Evolutionary conservation across 2,113 vertebrate species (phyloP), one percentile per base, ranked within the genome.

Genomic region (Odocoileus hemionus): DNA sequence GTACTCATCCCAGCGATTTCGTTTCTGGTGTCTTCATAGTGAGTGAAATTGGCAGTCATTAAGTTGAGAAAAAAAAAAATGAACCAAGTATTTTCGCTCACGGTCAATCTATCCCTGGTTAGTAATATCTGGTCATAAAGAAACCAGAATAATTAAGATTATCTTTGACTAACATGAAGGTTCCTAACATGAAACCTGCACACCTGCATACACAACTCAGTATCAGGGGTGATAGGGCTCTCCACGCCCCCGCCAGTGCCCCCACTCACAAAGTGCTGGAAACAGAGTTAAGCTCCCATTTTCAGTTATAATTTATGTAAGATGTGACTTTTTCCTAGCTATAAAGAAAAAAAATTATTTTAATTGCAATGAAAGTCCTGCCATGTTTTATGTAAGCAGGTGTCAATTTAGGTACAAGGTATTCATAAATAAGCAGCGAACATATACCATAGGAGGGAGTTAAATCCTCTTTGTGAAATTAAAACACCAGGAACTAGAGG

Each of bases 281-380:
- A 87, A 74, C 1, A 94, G 25, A 84, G 16, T 50, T 84, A 85
- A 86, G 70, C 10, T 70, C 95, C 57, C 52, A 61, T 76, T 92
- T 91, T 92, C n/a, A 94, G 28, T 82, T 67, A 80, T 89, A 96
- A 90, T 95, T 85, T 94, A 61, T 33, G 52, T 87, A 92, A 89
- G 14, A 47, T 82, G 13, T 70, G 19, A 67, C 50, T 12, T 94
- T 97, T 93, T 89, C 83, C 79, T 92, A 86, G 8, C 47, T 58
- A 33, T 67, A 87, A 61, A 86, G 43, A 10, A 33, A 79, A 78
- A 52, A 64, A 57, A 43, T 33, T 60, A 47, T 70, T 84, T 94
- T 89, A 86, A 96, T 70, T 93, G 28, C 47, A 95, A 33, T 76
- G 7, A 74, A 89, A 93, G 6, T 54, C 43, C 86, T 91, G 79